Conservation (phyloP, 2,888 invertebrate genomes). For the Apotomis capreana region DNA sequence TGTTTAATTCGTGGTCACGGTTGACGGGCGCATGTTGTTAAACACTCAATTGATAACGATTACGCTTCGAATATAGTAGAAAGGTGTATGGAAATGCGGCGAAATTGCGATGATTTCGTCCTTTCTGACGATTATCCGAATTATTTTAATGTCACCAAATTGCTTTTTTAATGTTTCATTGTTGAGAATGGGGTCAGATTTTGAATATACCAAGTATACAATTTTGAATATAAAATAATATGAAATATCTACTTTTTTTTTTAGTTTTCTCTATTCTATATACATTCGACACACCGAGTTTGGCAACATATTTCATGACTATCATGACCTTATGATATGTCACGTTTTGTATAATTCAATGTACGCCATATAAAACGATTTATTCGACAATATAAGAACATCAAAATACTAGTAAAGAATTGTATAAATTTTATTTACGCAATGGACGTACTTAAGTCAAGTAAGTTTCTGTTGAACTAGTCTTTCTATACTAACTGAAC, state of each 20-base stretch:
- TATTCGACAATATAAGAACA: too few relatives aligned
- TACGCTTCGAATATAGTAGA: conserved; percentile 33
- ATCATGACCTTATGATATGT: background rate
- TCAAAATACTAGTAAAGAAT: too few relatives aligned
- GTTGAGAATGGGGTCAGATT: conserved; percentile 13
- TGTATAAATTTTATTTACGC: too few relatives aligned
- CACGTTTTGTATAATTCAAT: too few relatives aligned
- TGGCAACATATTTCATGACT: background rate
- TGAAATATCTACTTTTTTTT: background rate
- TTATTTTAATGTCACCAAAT: conserved; percentile 30
- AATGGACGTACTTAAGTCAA: too few relatives aligned
- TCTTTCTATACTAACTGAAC: too few relatives aligned
- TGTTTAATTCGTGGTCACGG: conserved; percentile 41
- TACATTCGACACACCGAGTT: background rate
- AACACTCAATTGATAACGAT: conserved; percentile 34
- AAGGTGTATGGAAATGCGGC: conserved; percentile 30
- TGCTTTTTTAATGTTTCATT: conserved; percentile 3
- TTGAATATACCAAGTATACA: background rate
- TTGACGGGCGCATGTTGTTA: conserved; percentile 38
- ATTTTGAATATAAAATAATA: background rate
- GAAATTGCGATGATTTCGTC: conserved; percentile 23
- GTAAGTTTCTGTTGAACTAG: too few relatives aligned
- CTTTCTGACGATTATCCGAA: conserved; percentile 27
- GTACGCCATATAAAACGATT: too few relatives aligned
- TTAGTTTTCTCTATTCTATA: background rate